Percentiles rank a stretch among this genome's conserved stretches.
These are phyloP conservation scores for Dendrocopos noguchii DNA, from an alignment of 2,113 vertebrate genomes.

Conservation along the genomic window DNA sequence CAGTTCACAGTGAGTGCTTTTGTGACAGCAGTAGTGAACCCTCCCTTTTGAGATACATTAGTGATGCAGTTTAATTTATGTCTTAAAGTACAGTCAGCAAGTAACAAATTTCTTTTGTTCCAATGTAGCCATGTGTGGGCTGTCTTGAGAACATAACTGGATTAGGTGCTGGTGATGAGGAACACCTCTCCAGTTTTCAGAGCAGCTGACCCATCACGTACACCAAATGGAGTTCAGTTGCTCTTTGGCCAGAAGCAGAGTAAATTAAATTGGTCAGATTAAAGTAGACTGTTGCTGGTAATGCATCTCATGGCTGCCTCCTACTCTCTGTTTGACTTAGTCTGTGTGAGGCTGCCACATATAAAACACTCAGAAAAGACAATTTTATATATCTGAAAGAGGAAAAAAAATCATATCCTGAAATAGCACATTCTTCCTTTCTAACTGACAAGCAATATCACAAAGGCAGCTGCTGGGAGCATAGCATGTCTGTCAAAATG, in stretches of 20 bases:
- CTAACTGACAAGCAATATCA: not conserved
- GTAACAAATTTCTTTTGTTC: not conserved
- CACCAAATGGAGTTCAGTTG: not conserved
- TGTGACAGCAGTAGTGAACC: not conserved
- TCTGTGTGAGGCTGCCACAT: not conserved
- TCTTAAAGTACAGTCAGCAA: no score
- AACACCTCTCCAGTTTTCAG: not conserved
- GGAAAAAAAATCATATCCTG: not conserved
- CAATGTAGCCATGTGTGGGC: not conserved
- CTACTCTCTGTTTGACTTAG: not conserved
- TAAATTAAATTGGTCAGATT: slow-evolving; percentile 17
- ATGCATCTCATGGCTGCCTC: not conserved
- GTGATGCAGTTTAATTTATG: not conserved
- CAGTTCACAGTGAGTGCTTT: not conserved
- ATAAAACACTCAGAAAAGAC: not conserved
- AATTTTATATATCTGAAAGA: not conserved
- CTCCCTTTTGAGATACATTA: not conserved
- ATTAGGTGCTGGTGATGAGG: not conserved
- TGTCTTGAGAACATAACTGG: not conserved
- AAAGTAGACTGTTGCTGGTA: not conserved
- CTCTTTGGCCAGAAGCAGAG: not conserved
- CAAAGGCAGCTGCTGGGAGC: slow-evolving; percentile 8
- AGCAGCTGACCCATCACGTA: not conserved
- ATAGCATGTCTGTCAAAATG: slow-evolving; percentile 1
- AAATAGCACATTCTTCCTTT: not conserved